Conservation (phyloP, 2,113 vertebrate species). For the Cochlearius cochlearius region DNA sequence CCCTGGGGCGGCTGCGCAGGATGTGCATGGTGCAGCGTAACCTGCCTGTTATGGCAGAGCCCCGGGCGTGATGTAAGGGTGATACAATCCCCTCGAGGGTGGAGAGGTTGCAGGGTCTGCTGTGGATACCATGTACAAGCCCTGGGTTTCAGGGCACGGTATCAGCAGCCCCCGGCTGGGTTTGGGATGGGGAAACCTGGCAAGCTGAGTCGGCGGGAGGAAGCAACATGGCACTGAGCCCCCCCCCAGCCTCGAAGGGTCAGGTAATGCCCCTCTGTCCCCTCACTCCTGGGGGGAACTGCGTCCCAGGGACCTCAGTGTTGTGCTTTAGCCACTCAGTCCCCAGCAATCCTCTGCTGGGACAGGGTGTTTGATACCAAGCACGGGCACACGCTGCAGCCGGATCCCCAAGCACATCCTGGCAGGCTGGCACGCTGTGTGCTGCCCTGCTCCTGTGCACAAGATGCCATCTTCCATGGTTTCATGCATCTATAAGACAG, state of each 20-base stretch:
- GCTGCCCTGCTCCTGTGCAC: not conserved
- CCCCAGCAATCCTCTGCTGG: not conserved
- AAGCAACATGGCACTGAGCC: not conserved
- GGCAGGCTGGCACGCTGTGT: rapidly evolving
- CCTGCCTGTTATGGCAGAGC: rapidly evolving
- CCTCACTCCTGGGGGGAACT: rapidly evolving
- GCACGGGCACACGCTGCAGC: not conserved
- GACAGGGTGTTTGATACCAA: not conserved
- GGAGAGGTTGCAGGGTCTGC: not conserved
- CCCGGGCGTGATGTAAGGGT: rapidly evolving
- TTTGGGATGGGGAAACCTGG: not conserved
- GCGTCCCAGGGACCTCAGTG: rapidly evolving
- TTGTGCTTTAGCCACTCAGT: not conserved
- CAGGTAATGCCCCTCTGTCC: not conserved
- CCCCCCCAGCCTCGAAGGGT: not conserved
- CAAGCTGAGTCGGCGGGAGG: not conserved
- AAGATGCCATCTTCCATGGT: not conserved
- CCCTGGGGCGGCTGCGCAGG: not conserved
- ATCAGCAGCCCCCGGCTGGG: not conserved
- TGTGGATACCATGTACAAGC: not conserved
- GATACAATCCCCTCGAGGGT: too few species aligned
- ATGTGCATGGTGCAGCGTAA: rapidly evolving
- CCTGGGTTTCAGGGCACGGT: not conserved
- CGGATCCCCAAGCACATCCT: not conserved
- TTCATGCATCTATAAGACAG: not conserved